These are phyloP conservation scores for Cladorhizidae sp. DNA, from an alignment of 37 sponge, comb jelly and placozoan species.

Conservation along the genomic window DNA sequence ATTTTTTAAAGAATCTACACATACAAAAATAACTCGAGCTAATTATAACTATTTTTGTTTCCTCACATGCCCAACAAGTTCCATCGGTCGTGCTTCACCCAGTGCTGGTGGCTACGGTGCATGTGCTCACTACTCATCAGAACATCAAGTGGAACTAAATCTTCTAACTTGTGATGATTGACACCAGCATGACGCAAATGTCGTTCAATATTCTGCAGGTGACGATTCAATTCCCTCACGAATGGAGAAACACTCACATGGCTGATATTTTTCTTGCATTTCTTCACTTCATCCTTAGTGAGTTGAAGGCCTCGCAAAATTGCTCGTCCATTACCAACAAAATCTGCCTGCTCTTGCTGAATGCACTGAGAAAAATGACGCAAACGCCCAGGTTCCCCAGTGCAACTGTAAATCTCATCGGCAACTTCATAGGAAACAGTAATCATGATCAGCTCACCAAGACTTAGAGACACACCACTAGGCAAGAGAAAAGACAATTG, in stretches of 20 bases:
- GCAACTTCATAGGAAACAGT: constrained; percentile 52
- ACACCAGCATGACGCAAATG: constrained; percentile 37
- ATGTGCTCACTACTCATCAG: constrained; percentile 26
- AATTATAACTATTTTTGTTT: no score
- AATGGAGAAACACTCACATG: constrained; percentile 25
- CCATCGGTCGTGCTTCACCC: constrained; percentile 50
- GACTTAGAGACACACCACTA: constrained; percentile 15
- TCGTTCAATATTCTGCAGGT: constrained; percentile 5
- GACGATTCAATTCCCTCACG: constrained; percentile 14
- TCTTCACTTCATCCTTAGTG: constrained; percentile 28
- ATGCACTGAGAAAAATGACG: constrained; percentile 31
- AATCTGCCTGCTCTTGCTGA: constrained; percentile 13
- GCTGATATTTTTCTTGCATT: constrained; percentile 41
- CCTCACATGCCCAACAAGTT: constrained; percentile 11
- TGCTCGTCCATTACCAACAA: constrained; percentile 21
- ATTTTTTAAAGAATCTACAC: no score
- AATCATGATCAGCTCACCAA: constrained; percentile 43
- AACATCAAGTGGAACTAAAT: constrained; percentile 15
- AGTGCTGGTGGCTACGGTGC: constrained; percentile 53
- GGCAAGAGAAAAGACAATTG: constrained; percentile 34
- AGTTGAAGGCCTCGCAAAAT: constrained; percentile 36
- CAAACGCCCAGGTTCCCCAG: constrained; percentile 44
- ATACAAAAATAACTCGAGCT: no score
- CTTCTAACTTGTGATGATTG: constrained; percentile 6
- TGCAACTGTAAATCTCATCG: constrained; percentile 57